Conservation (phyloP, 2,888 invertebrate genomes). For the Saturnia pavonia region DNA sequence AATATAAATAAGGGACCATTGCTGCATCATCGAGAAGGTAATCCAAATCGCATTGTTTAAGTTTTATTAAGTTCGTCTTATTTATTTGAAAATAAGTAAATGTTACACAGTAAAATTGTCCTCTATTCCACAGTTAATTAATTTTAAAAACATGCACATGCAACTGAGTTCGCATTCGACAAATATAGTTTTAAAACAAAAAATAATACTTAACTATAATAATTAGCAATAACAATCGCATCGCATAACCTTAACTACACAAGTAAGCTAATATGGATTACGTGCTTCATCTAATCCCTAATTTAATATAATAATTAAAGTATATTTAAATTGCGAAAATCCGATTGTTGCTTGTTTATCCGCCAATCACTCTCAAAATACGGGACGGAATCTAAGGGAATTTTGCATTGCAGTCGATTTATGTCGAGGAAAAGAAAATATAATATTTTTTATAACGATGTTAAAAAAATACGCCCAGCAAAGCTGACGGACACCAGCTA, state of each 20-base stretch:
- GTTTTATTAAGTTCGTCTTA: not conserved
- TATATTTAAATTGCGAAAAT: no score
- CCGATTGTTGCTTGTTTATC: no score
- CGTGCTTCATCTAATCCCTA: no score
- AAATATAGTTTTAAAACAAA: not conserved
- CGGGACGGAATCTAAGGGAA: no score
- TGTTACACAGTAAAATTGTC: not conserved
- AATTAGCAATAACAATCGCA: not conserved
- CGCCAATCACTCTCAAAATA: no score
- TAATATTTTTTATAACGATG: no score
- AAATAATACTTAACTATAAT: not conserved
- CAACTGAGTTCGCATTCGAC: not conserved
- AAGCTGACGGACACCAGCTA: no score
- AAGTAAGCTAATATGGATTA: not conserved
- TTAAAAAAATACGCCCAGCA: no score
- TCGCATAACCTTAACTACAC: not conserved
- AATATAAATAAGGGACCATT: not conserved
- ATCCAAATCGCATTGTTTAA: not conserved
- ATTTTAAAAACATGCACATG: not conserved
- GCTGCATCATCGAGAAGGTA: not conserved
- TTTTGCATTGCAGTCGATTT: no score
- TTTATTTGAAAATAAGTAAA: not conserved
- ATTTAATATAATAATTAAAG: no score
- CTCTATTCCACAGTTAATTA: not conserved
- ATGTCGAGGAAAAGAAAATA: no score